Base-by-base conservation (phyloP, 2,888 invertebrate genomes). In the Plusia festucae region DNA sequence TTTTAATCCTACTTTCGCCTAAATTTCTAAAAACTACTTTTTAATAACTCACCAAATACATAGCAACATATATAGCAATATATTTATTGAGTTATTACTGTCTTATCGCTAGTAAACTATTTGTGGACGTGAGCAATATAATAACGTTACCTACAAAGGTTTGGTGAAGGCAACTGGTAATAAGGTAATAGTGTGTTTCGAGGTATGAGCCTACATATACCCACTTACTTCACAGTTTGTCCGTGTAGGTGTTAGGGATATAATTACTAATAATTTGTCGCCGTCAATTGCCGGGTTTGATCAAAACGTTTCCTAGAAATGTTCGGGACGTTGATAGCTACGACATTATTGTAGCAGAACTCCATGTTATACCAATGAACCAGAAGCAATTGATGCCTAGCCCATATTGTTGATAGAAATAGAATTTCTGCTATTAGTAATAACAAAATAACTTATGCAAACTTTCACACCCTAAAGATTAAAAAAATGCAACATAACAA, bases 51-150 rank as follows among this genome's bases (percentile, higher is more conserved):
- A 76, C 65, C 55, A 72, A 65, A 49, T 69, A n/a, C n/a, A n/a
- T n/a, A n/a, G n/a, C n/a, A 68, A 32, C 51, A 49, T 44, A 15
- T 20, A 44, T 30, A n/a, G 13, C 24, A 34, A 53, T 30, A 40
- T 57, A 15, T 65, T 40, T 70, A 67, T 56, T 60, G 59, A 70
- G 55, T 71, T 63, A 63, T 27, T 6, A 44, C 64, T 63, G 49
- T 62, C 57, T 62, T 71, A 76, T 55, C 60, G 27, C 68, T 72
- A 70, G 15, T 24, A 60, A 60, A 64, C 59, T 67, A 53, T 53
- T 53, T 63, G 68, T 71, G 68, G 79, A 79, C 74, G 81, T 76
- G 79, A 81, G 76, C 73, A 53, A 34, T 60, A 63, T 51, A 51
- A 53, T 54, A 59, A 16, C 22, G 18, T 32, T 56, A 44, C 53